phyloP scores from a whole-genome alignment of 2,797 vertebrate species.

The Spinibarbus caldwelli region DNA sequence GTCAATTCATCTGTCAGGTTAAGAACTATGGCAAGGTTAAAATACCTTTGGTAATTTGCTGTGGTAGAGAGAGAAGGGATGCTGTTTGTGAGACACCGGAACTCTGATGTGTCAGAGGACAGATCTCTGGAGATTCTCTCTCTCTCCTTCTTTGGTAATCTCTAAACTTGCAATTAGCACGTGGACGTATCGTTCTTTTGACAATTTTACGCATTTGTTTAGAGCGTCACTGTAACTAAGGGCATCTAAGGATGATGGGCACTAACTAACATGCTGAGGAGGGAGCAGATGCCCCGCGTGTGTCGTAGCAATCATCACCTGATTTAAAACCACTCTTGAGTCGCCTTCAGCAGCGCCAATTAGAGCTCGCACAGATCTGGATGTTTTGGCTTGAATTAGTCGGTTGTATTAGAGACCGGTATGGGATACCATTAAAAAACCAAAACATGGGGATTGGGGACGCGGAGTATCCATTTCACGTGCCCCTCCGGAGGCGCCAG shows the following conservation, averaged over 20 bases:
- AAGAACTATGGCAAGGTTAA: conserved; percentile 50
- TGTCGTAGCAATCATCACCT: conserved; percentile 61
- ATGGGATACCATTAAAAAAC: conserved; percentile 86
- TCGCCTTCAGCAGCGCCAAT: conserved; percentile 46
- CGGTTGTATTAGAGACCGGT: conserved; percentile 61
- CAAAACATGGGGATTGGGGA: conserved; percentile 86
- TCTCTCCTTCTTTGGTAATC: conserved; percentile 32
- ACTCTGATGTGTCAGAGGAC: conserved; percentile 68
- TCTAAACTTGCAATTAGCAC: background rate
- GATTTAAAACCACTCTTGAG: conserved; percentile 50
- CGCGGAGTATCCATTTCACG: conserved; percentile 89
- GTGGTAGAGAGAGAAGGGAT: conserved; percentile 42
- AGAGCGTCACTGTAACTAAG: background rate
- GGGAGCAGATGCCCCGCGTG: conserved; percentile 39
- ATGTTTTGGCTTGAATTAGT: conserved; percentile 61
- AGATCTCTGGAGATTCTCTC: conserved; percentile 71
- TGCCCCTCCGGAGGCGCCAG: conserved; percentile 92
- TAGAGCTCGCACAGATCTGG: conserved; percentile 36
- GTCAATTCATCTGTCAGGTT: conserved; percentile 11
- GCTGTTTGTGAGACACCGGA: conserved; percentile 66
- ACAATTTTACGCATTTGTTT: background rate
- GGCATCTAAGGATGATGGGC: conserved; percentile 14
- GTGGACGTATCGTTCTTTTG: background rate
- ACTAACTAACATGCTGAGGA: background rate
- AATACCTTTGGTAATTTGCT: conserved; percentile 50